Evolutionary conservation across 2,888 invertebrate genomes (phyloP).

Genomic region (Phortica magna): DNA sequence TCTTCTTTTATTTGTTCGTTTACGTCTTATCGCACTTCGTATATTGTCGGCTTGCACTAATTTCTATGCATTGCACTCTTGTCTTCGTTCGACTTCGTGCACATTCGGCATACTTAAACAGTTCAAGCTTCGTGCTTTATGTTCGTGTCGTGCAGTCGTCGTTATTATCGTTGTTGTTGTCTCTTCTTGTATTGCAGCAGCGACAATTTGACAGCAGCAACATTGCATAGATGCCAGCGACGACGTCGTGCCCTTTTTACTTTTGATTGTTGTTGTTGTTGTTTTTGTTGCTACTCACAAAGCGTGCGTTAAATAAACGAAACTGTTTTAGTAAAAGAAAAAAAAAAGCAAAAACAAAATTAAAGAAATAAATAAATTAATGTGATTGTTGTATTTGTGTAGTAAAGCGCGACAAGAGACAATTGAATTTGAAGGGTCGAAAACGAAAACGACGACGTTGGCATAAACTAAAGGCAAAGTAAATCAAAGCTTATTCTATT

Average conservation of each 20-base stretch:
- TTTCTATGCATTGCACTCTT: slow-evolving; percentile 29
- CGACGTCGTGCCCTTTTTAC: slow-evolving; percentile 23
- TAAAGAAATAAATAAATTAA: slow-evolving; percentile 19
- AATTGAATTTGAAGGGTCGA: slow-evolving; percentile 15
- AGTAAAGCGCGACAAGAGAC: neutral
- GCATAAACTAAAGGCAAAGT: neutral
- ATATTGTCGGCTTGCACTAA: slow-evolving; percentile 12
- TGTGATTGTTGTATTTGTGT: slow-evolving; percentile 9
- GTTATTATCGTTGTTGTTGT: neutral
- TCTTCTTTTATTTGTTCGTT: neutral
- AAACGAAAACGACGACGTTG: neutral
- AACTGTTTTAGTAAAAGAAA: slow-evolving; percentile 5
- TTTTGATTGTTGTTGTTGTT: neutral
- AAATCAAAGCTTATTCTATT: slow-evolving; percentile 6
- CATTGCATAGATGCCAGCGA: neutral
- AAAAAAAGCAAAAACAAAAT: neutral
- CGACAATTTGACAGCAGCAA: neutral
- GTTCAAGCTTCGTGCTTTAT: slow-evolving; percentile 10
- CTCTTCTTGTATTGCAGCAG: neutral
- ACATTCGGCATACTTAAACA: slow-evolving; percentile 20
- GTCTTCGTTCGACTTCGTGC: slow-evolving; percentile 15
- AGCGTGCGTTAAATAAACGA: slow-evolving; percentile 5
- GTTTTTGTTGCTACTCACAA: neutral
- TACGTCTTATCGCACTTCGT: neutral
- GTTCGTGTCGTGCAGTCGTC: slow-evolving; percentile 2